phyloP scores from a whole-genome alignment of 2,888 invertebrate genomes.

The Epirrhoe alternata region DNA sequence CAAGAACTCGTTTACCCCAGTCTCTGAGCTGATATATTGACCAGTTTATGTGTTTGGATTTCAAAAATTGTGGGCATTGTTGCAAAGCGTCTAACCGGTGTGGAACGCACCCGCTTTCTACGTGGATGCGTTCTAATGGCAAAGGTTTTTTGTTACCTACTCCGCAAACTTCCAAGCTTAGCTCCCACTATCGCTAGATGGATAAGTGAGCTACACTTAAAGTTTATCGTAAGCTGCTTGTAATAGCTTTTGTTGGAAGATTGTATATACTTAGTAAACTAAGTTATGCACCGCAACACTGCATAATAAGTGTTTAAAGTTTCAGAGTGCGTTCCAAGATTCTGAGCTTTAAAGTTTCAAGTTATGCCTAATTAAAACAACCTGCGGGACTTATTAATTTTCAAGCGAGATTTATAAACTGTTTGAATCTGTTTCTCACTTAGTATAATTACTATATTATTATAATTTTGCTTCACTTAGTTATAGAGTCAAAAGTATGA shows the following conservation, averaged over 20 bases:
- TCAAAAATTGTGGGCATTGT: no score
- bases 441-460: background rate
- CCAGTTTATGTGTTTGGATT: no score
- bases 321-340: constrained; percentile 24
- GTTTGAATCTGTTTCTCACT: background rate
- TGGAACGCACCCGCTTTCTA: background rate
- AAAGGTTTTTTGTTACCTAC: constrained; percentile 10
- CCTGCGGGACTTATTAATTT: constrained; percentile 13
- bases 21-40: no score
- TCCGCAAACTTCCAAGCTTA: constrained; percentile 25
- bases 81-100: background rate
- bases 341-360: constrained; percentile 17
- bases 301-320: constrained; percentile 33
- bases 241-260: constrained; percentile 40
- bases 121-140: constrained; percentile 13
- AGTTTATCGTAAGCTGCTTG: constrained; percentile 39
- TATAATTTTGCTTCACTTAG: background rate
- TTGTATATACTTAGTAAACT: constrained; percentile 35
- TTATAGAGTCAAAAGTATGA: background rate
- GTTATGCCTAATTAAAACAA: constrained; percentile 26
- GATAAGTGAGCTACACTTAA: constrained; percentile 36
- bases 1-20: no score
- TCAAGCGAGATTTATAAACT: constrained; percentile 3
- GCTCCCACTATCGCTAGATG: constrained; percentile 29
- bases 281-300: constrained; percentile 35